Percentiles rank a stretch among this genome's conserved stretches.
These are phyloP conservation scores for Zaprionus lachaisei DNA, from an alignment of 1,140 invertebrate species.

Conservation along the genomic window DNA sequence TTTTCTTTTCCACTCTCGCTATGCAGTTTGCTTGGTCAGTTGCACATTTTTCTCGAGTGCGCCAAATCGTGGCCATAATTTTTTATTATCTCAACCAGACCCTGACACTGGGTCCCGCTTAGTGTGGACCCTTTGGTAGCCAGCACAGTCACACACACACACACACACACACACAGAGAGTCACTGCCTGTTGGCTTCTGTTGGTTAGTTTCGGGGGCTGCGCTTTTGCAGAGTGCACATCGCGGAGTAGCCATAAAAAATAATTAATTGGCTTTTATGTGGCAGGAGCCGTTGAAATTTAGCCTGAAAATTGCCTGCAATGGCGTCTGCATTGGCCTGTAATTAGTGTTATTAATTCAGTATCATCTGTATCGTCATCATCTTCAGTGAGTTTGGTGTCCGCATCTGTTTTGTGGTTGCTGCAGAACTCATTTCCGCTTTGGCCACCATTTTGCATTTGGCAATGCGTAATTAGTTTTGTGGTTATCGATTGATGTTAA, in stretches of 20 bases:
- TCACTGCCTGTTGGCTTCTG: constrained; percentile 59
- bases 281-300: constrained; percentile 79
- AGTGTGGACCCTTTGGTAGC: constrained; percentile 18
- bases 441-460: constrained; percentile 61
- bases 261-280: constrained; percentile 82
- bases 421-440: constrained; percentile 69
- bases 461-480: constrained; percentile 63
- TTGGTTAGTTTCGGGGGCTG: constrained; percentile 49
- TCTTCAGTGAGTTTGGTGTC: constrained; percentile 5
- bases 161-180: constrained; percentile 16
- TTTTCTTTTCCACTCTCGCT: constrained; percentile 2
- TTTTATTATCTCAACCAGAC: constrained; percentile 70
- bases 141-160: constrained; percentile 12
- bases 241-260: constrained; percentile 76
- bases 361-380: constrained; percentile 34
- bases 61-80: constrained; percentile 80
- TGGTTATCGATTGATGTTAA: constrained; percentile 27
- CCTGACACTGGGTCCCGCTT: constrained; percentile 8
- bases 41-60: constrained; percentile 68
- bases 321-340: constrained; percentile 42
- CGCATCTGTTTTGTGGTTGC: constrained; percentile 66
- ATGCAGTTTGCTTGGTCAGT: constrained; percentile 58
- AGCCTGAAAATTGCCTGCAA: constrained; percentile 37
- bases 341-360: constrained; percentile 75
- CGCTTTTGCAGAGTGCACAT: constrained; percentile 30